Percentiles rank a stretch among this genome's conserved stretches.
Conservation (phyloP, 2,797 vertebrate species). For the Melanotaenia parkinsoni region DNA sequence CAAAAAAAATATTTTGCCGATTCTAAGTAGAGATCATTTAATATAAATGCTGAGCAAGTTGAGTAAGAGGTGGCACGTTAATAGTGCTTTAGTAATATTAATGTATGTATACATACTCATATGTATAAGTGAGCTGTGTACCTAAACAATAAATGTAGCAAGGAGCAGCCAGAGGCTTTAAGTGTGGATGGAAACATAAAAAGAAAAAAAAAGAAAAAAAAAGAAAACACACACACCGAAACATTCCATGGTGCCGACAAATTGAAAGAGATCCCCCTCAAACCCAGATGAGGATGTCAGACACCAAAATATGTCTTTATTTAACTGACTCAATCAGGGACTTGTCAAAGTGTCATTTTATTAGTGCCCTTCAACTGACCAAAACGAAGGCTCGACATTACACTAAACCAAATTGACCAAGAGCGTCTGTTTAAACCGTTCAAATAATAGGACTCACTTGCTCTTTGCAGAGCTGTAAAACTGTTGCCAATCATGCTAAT, state of each 20-base stretch:
- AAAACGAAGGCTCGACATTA: slow-evolving; percentile 32
- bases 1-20: slow-evolving; percentile 75
- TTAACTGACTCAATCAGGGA: slow-evolving; percentile 38
- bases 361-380: slow-evolving; percentile 43
- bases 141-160: slow-evolving; percentile 80
- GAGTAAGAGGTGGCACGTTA: slow-evolving; percentile 85
- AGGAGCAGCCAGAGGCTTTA: slow-evolving; percentile 77
- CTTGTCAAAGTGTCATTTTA: slow-evolving; percentile 54
- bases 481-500: slow-evolving; percentile 88
- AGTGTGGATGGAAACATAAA: slow-evolving; percentile 59
- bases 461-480: slow-evolving; percentile 84
- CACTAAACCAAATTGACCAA: slow-evolving; percentile 34
- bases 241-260: slow-evolving; percentile 44
- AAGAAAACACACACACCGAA: not conserved
- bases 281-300: slow-evolving; percentile 35
- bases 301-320: slow-evolving; percentile 51
- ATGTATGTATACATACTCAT: slow-evolving; percentile 85
- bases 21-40: slow-evolving; percentile 91
- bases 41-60: slow-evolving; percentile 91
- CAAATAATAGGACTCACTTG: slow-evolving; percentile 58
- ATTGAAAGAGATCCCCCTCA: slow-evolving; percentile 46
- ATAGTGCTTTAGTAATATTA: slow-evolving; percentile 84
- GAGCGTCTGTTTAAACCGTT: slow-evolving; percentile 69
- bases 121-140: slow-evolving; percentile 85
- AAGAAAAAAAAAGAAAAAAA: slow-evolving; percentile 15